A percentile compares a stretch with the other conserved stretches of the same genome.
These are phyloP conservation scores for Caenorhabditis drosophilae DNA, from an alignment of 2,888 invertebrate genomes.

Conservation along the genomic window DNA sequence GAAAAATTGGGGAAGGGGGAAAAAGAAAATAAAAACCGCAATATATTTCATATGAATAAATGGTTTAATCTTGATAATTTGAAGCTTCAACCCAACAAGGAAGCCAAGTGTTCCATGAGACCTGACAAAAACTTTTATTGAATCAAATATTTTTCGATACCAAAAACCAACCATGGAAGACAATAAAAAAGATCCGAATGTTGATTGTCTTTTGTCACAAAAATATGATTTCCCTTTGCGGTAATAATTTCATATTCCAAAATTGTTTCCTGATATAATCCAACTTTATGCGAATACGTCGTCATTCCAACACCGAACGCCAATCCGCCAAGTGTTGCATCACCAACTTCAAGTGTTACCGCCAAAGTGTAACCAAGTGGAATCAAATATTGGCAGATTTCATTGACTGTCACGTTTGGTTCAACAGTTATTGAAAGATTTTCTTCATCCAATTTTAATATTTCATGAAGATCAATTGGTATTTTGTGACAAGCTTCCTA, in stretches of 20 bases:
- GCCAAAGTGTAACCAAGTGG: constrained; percentile 76
- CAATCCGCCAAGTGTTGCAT: constrained; percentile 78
- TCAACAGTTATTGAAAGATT: constrained; percentile 76
- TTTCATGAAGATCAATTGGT: constrained; percentile 76
- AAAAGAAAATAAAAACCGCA: constrained; percentile 72
- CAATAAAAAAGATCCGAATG: constrained; percentile 75
- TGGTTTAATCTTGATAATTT: constrained; percentile 76
- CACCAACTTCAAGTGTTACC: constrained; percentile 77
- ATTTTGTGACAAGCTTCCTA: constrained; percentile 75
- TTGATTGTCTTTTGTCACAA: constrained; percentile 72
- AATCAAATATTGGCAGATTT: constrained; percentile 76
- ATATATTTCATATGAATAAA: constrained; percentile 77
- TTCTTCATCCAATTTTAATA: constrained; percentile 75
- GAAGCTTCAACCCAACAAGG: constrained; percentile 76
- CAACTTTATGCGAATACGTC: constrained; percentile 78
- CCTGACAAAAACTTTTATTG: too few relatives aligned
- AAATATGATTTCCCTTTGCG: constrained; percentile 75
- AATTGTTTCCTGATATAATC: constrained; percentile 78
- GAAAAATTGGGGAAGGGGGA: background rate
- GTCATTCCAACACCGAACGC: constrained; percentile 80
- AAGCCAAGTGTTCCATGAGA: constrained; percentile 75
- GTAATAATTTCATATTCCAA: constrained; percentile 77
- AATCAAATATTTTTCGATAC: too few relatives aligned
- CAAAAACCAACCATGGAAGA: constrained; percentile 78
- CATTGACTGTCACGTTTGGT: constrained; percentile 77